Evolutionary conservation across 2,888 invertebrate species (phyloP).

Genomic region (Lissonota sp.): DNA sequence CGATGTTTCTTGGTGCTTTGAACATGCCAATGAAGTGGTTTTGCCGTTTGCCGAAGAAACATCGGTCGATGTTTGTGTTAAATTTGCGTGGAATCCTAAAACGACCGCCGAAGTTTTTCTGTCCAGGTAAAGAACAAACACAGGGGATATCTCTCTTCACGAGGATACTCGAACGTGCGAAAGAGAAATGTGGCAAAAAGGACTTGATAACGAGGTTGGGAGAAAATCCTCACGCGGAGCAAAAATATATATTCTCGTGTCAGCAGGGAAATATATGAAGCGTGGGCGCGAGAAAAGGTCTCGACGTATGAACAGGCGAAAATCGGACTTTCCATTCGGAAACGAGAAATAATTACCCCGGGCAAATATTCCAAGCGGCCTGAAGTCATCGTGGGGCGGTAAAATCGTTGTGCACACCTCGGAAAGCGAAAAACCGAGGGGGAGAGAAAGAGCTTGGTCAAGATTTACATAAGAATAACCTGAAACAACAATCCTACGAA

Average conservation of each 20-base stretch:
- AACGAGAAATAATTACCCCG: constrained; percentile 80
- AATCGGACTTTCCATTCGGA: constrained; percentile 72
- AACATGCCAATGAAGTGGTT: too few species aligned
- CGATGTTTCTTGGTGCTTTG: too few species aligned
- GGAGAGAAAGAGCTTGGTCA: constrained; percentile 72
- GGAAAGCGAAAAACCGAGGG: background rate
- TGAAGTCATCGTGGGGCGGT: constrained; percentile 30
- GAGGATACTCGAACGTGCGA: background rate
- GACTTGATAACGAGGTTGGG: background rate
- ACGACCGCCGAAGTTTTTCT: background rate
- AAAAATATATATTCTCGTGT: constrained; percentile 4
- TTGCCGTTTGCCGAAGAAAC: background rate
- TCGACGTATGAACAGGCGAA: constrained; percentile 58
- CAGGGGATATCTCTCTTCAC: background rate
- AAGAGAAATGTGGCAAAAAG: background rate
- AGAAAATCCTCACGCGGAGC: background rate
- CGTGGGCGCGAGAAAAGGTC: constrained; percentile 66
- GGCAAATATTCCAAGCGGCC: constrained; percentile 78
- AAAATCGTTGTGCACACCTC: constrained; percentile 10
- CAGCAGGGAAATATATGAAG: constrained; percentile 72
- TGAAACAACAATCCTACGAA: constrained; percentile 81
- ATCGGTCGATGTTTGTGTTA: background rate
- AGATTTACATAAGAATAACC: constrained; percentile 83
- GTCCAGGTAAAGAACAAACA: background rate
- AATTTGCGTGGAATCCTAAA: background rate